Base-by-base conservation (phyloP, 2,113 vertebrate species). In the Hyla sarda region DNA sequence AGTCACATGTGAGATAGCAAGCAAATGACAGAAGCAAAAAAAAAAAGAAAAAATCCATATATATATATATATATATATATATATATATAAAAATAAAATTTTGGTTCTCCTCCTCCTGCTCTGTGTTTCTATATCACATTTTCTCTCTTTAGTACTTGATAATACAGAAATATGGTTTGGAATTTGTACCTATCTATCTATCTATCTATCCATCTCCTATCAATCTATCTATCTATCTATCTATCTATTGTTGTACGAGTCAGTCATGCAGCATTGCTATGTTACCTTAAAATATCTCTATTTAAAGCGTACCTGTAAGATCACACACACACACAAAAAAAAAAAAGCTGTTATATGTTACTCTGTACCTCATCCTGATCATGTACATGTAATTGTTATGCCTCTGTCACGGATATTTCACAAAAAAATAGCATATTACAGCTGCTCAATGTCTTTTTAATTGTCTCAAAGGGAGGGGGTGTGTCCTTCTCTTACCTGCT, bases 1-100 rank as follows among this genome's bases (percentile, higher is more conserved):
- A 99, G 98, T 99, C 98, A 99, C 98, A 97, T 96, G 97, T 96
- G 96, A 99, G 98, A 99, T 99, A 98, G 97, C 97, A 97, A 95
- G 94, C 94, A 99, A 98, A 98, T 98, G 97, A 98, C 97, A 98
- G 96, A 97, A 96, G 97, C 96, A 97, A 97, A 97, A 97, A 96
- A 94, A 98, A 34, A 32, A 16, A n/a, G n/a, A 34, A 34, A 86
- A 69, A 48, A 62, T 77, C 21, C 77, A 76, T 81, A 81, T 77
- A 84, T n/a, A 41, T 85, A 81, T 86, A 86, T 81, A 84, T n/a
- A 41, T 85, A 81, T 86, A 86, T 81, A 76, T 81, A 81, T 77
- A 84, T n/a, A 41, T 85, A 81, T 86, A 86, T 81, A n/a, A n/a
- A n/a, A 81, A 81, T 81, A 72, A 60, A 58, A 71, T 73, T 58